phyloP scores from a whole-genome alignment of 2,888 invertebrate genomes.

The Cheilosia scutellata region DNA sequence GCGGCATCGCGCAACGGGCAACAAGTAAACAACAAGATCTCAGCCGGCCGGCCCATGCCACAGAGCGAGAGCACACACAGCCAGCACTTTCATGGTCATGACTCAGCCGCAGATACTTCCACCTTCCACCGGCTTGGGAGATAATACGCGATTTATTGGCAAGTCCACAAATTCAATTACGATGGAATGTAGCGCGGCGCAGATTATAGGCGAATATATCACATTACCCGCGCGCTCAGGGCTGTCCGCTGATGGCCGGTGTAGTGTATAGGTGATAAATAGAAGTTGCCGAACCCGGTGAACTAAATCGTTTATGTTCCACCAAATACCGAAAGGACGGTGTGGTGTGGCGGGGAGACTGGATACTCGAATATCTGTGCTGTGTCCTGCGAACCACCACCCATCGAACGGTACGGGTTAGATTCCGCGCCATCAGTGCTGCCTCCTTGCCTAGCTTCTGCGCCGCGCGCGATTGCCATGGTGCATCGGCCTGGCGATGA shows the following conservation, averaged over 20 bases:
- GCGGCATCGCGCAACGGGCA: constrained; percentile 52
- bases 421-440: constrained; percentile 60
- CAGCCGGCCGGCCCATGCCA: constrained; percentile 8
- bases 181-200: constrained; percentile 74
- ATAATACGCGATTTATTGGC: constrained; percentile 76
- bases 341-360: constrained; percentile 10
- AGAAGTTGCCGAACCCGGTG: constrained; percentile 73
- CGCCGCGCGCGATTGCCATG: constrained; percentile 25
- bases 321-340: constrained; percentile 32
- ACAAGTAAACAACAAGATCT: constrained; percentile 59
- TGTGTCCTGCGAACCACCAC: constrained; percentile 15
- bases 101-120: constrained; percentile 63
- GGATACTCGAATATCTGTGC: constrained; percentile 18
- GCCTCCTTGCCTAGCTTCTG: constrained; percentile 53
- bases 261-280: constrained; percentile 70
- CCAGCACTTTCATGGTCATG: constrained; percentile 74
- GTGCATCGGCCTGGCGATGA: constrained; percentile 32
- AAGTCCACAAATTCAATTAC: constrained; percentile 76
- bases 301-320: constrained; percentile 75
- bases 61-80: constrained; percentile 7
- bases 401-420: constrained; percentile 32
- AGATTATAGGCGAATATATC: constrained; percentile 75
- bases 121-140: constrained; percentile 45
- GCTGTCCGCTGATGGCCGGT: constrained; percentile 67
- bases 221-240: constrained; percentile 72